A percentile compares a stretch with the other conserved stretches of the same genome.
Conservation (phyloP, 2,113 vertebrate genomes). For the Sisor rabdophorus region DNA sequence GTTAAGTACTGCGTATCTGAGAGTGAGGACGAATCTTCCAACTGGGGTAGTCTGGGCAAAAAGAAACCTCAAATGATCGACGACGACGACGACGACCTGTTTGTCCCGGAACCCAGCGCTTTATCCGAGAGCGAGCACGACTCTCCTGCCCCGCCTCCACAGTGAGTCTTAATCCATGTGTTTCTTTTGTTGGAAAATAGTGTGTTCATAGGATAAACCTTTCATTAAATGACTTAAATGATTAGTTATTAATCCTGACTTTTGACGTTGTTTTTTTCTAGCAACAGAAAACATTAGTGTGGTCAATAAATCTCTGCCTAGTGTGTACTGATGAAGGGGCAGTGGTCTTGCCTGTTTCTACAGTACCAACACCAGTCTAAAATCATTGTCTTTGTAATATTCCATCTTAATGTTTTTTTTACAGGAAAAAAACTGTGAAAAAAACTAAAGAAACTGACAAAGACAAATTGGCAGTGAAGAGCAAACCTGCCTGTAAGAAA, state of each 20-base stretch:
- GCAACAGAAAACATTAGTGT: too few relatives aligned
- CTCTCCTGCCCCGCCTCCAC: constrained; percentile 43
- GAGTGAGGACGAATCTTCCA: constrained; percentile 65
- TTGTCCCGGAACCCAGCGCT: constrained; percentile 33
- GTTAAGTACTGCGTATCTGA: constrained; percentile 64
- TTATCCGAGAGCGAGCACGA: constrained; percentile 49
- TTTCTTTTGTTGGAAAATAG: too few relatives aligned
- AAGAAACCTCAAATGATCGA: constrained; percentile 31
- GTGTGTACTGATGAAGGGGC: background rate
- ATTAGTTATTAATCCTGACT: too few relatives aligned
- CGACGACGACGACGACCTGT: constrained; percentile 51
- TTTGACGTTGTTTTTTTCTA: too few relatives aligned
- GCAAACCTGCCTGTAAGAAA: constrained; percentile 58
- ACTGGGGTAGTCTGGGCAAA: constrained; percentile 45
- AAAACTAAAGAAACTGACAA: constrained; percentile 44
- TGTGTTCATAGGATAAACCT: too few relatives aligned
- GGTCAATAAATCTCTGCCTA: too few relatives aligned
- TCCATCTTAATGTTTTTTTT: background rate
- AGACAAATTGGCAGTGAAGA: background rate
- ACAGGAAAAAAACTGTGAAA: constrained; percentile 59
- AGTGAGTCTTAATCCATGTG: constrained; percentile 50
- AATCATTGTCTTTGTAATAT: background rate
- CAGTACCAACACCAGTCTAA: background rate
- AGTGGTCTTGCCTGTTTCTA: background rate
- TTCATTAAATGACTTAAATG: too few relatives aligned